phyloP scores from a whole-genome alignment of 2,888 invertebrate species.

The Nyleta sp. region DNA sequence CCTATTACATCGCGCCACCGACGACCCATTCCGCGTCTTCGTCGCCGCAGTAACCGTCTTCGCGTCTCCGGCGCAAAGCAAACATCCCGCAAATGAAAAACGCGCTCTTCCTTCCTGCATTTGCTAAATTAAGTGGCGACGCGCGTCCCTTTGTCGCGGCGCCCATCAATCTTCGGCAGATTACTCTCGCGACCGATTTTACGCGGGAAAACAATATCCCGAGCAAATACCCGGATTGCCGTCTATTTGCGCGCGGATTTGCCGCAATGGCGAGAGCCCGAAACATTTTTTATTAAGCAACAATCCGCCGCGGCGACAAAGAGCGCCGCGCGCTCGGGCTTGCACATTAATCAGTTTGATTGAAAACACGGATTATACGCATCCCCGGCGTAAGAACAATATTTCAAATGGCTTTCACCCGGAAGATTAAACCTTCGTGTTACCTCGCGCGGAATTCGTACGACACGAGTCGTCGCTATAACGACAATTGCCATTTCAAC shows the following conservation, averaged over 20 bases:
- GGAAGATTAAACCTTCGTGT: background rate
- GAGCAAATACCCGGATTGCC: slow-evolving; percentile 4
- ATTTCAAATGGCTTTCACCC: slow-evolving; percentile 6
- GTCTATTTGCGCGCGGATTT: slow-evolving; percentile 11
- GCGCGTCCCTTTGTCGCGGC: background rate
- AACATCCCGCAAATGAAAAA: background rate
- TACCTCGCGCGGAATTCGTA: background rate
- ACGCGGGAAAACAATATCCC: slow-evolving; percentile 9
- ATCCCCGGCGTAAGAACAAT: slow-evolving; percentile 7
- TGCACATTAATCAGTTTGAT: slow-evolving; percentile 30
- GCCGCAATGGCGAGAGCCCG: background rate
- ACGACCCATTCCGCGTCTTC: background rate
- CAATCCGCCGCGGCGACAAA: slow-evolving; percentile 2
- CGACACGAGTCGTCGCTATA: too few relatives aligned
- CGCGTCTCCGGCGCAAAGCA: too few relatives aligned
- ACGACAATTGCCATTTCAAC: too few relatives aligned
- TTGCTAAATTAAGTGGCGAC: slow-evolving; percentile 11
- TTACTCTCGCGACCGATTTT: background rate
- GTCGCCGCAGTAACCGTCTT: too few relatives aligned
- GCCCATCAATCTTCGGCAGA: slow-evolving; percentile 1
- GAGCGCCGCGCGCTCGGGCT: background rate
- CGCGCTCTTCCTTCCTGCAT: background rate
- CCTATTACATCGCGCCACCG: background rate
- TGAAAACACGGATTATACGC: slow-evolving; percentile 17
- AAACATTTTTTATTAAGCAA: slow-evolving; percentile 19